Percentiles rank a stretch among this genome's conserved stretches.
These are phyloP conservation scores for Orthosia incerta DNA, from an alignment of 2,888 invertebrate genomes.

Conservation along the genomic window DNA sequence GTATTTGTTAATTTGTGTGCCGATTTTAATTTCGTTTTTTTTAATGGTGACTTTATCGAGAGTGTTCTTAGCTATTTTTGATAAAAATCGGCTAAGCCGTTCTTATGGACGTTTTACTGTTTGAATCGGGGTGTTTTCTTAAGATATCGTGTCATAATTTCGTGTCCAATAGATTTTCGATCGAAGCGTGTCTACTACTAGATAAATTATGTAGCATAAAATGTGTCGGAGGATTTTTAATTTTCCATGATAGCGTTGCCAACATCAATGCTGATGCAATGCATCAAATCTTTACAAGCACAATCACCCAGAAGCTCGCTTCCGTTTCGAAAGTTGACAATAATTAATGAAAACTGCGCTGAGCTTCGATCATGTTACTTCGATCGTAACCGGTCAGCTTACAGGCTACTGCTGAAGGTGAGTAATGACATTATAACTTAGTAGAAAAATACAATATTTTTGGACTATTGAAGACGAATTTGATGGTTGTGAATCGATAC, in stretches of 20 bases:
- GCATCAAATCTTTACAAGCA: not conserved
- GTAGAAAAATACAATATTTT: slow-evolving; percentile 45
- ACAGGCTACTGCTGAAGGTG: slow-evolving; percentile 17
- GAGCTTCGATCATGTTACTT: slow-evolving; percentile 5
- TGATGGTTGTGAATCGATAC: slow-evolving; percentile 14
- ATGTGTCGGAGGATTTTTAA: too few species aligned
- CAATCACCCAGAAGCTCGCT: not conserved
- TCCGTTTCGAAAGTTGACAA: not conserved
- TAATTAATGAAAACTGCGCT: slow-evolving; percentile 10
- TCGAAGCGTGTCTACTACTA: too few species aligned
- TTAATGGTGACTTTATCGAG: too few species aligned
- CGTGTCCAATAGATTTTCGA: too few species aligned
- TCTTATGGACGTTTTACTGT: too few species aligned
- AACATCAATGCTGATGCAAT: not conserved
- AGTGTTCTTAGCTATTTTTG: too few species aligned
- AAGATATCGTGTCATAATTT: too few species aligned
- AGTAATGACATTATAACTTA: slow-evolving; percentile 51
- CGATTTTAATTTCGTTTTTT: too few species aligned
- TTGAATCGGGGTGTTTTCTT: too few species aligned
- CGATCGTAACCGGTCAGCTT: slow-evolving; percentile 33
- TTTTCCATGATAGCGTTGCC: not conserved
- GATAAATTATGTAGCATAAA: too few species aligned
- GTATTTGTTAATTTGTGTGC: too few species aligned
- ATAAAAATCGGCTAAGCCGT: too few species aligned
- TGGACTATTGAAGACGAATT: slow-evolving; percentile 1